Evolutionary conservation across 2,797 vertebrate genomes (phyloP).

Genomic region (Cirrhinus molitorella): DNA sequence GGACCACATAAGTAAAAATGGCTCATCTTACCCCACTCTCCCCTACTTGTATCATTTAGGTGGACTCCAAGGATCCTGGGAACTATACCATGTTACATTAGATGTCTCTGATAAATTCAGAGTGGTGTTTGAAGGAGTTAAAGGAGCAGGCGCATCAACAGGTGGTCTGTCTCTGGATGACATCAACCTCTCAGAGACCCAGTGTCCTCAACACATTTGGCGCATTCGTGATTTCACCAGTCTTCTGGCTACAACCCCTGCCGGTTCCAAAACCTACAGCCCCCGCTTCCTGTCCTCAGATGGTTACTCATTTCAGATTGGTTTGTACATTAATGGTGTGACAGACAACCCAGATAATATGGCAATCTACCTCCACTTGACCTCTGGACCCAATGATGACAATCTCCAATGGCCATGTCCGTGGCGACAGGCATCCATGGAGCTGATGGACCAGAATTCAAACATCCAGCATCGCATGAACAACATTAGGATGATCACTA

Average conservation of each 20-base stretch:
- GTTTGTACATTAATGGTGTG: constrained; percentile 69
- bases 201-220: constrained; percentile 88
- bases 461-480: constrained; percentile 88
- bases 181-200: constrained; percentile 88
- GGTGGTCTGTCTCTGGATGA: constrained; percentile 92
- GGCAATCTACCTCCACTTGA: constrained; percentile 80
- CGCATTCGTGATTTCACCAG: constrained; percentile 82
- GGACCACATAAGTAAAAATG: too few species aligned
- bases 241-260: constrained; percentile 69
- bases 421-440: constrained; percentile 87
- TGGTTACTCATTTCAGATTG: constrained; percentile 86
- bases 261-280: constrained; percentile 72
- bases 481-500: constrained; percentile 87
- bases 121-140: constrained; percentile 83
- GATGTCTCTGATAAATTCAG: constrained; percentile 78
- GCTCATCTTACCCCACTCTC: too few species aligned
- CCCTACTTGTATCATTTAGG: constrained; percentile 58
- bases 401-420: constrained; percentile 86
- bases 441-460: constrained; percentile 88
- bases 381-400: constrained; percentile 85
- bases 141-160: constrained; percentile 69
- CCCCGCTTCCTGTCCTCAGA: constrained; percentile 83
- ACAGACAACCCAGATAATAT: constrained; percentile 62
- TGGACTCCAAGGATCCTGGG: constrained; percentile 79
- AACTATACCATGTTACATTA: constrained; percentile 82